Evolutionary conservation across 2,113 vertebrate genomes (phyloP).

Genomic region (Lophura nycthemera): DNA sequence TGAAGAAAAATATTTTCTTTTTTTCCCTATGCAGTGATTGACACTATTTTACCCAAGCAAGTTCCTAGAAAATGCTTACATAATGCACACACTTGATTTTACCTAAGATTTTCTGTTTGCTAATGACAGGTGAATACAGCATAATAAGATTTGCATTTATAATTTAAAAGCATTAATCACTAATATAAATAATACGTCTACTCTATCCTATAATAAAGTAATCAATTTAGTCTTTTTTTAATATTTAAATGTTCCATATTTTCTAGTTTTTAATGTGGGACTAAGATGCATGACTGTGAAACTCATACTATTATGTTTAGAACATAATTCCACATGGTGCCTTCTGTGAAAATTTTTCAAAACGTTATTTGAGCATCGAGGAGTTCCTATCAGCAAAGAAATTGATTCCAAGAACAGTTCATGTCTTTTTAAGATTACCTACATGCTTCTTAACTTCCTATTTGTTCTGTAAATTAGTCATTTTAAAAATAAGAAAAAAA

Average conservation of each 20-base stretch:
- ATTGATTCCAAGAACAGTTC: neutral
- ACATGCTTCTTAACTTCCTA: neutral
- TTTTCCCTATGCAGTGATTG: neutral
- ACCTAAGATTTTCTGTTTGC: neutral
- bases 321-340: neutral
- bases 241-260: neutral
- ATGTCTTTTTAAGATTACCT: neutral
- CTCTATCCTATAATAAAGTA: neutral
- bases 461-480: neutral
- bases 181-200: neutral
- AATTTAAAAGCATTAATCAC: neutral
- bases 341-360: neutral
- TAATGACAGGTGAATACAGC: neutral
- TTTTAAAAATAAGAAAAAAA: neutral
- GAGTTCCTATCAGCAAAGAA: neutral
- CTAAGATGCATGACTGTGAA: neutral
- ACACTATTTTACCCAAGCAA: neutral
- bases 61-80: neutral
- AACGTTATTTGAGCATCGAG: neutral
- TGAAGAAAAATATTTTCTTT: neutral
- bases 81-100: neutral
- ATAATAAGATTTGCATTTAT: neutral
- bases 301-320: neutral
- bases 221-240: neutral
- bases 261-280: neutral